Base-by-base conservation (phyloP, 1,140 invertebrate species). In the Ceratina australensis region DNA sequence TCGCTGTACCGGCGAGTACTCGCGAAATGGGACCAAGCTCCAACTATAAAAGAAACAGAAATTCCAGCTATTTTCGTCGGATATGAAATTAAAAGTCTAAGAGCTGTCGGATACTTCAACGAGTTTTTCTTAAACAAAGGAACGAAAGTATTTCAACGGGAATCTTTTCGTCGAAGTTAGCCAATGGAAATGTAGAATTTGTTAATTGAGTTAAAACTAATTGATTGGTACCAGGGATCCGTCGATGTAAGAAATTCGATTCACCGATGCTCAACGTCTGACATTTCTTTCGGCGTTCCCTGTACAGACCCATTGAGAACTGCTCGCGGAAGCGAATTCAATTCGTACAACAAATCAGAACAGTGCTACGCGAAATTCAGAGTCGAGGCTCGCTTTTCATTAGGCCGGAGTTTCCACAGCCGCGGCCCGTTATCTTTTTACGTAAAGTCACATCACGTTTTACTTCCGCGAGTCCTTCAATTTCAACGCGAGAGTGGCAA, bases 361-460 rank as follows among this genome's bases (percentile, higher is more conserved):
- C 33, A 42, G 33, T 42, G 33, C 10, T 42, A 42, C 5, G 33
- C 33, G 20, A 10, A 57, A 74, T 49, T n/a, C 20, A 10, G n/a
- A n/a, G 20, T 22, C 16, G 26, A n/a, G 13, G 18, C 24, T 56
- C 42, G 16, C 20, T 60, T 69, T 24, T 28, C 57, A 61, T 61
- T 24, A 33, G 7, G 5, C 66, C 22, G 57, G 49, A 63, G 20
- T 26, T 50, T 33, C 24, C 47, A 13, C 16, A 65, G 2, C 0
- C 60, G 28, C 18, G 20, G 33, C 12, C 22, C 20, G 42, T 71
- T 77, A 61, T 71, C 57, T 22, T 26, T 56, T 63, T 52, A 33
- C 47, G 60, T 20, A 24, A 61, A 24, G 22, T 77, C 66, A 5
- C 28, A 52, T 71, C 57, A 12, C 20, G 57, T 69, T 60, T n/a